phyloP scores from a whole-genome alignment of 2,113 vertebrate genomes.

The Progne subis region DNA sequence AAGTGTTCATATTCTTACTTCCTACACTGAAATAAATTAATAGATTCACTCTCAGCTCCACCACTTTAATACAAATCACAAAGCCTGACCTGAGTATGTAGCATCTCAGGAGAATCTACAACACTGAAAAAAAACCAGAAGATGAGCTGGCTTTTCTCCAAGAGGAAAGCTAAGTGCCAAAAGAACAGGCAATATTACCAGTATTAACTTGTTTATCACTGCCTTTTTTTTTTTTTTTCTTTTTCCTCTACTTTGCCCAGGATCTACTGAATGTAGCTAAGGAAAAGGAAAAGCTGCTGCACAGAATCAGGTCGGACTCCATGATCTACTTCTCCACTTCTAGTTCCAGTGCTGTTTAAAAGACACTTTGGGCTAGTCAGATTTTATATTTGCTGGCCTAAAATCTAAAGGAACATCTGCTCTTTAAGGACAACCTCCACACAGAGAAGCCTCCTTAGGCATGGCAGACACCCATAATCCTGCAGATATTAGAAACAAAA shows the following conservation, averaged over 20 bases:
- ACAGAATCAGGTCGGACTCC: not conserved
- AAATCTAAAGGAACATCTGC: not conserved
- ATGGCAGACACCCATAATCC: not conserved
- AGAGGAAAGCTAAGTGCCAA: not conserved
- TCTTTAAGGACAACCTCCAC: not conserved
- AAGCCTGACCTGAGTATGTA: not conserved
- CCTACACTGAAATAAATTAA: not conserved
- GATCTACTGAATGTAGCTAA: not conserved
- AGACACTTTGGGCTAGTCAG: not conserved
- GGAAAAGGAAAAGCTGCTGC: not conserved
- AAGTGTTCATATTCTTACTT: not conserved
- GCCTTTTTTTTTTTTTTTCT: not conserved
- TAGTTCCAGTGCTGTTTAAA: not conserved
- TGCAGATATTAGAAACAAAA: not conserved
- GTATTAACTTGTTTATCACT: not conserved
- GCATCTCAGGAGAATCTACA: constrained; percentile 21
- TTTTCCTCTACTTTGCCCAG: not conserved
- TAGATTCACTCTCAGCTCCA: constrained; percentile 3
- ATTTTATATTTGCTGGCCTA: not conserved
- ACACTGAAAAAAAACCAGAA: not conserved
- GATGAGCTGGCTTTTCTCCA: constrained; percentile 31
- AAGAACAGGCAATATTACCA: constrained; percentile 25
- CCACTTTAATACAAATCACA: not conserved
- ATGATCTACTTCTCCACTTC: not conserved
- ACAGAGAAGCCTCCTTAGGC: not conserved